Conservation (phyloP, 2,888 invertebrate genomes). For the Melanostoma mellinum region DNA sequence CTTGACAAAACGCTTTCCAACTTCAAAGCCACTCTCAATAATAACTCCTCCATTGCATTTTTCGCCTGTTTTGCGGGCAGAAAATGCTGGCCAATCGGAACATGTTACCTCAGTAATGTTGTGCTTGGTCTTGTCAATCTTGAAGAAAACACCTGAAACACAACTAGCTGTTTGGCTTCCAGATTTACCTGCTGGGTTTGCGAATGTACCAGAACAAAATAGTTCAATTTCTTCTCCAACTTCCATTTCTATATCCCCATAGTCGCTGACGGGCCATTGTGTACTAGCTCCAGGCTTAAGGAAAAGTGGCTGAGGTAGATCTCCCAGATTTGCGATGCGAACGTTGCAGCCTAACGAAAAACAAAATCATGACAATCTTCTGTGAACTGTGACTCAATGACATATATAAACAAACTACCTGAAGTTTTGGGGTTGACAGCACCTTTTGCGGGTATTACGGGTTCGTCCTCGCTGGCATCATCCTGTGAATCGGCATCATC, state of each 20-base stretch:
- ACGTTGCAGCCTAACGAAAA: conserved; percentile 46
- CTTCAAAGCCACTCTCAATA: conserved; percentile 44
- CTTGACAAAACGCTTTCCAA: conserved; percentile 76
- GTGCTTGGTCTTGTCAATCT: conserved; percentile 71
- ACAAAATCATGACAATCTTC: too few relatives aligned
- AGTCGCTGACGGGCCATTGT: conserved; percentile 77
- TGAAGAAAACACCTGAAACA: conserved; percentile 75
- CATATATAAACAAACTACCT: too few relatives aligned
- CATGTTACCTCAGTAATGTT: conserved; percentile 78
- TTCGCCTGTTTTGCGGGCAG: conserved; percentile 76
- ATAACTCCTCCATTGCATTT: conserved; percentile 76
- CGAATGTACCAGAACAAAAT: conserved; percentile 76
- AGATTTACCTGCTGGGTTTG: conserved; percentile 53
- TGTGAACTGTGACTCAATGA: too few relatives aligned
- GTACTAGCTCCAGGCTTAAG: conserved; percentile 80
- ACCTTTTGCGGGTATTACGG: too few relatives aligned
- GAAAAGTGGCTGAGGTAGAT: conserved; percentile 84
- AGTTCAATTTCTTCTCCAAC: conserved; percentile 77
- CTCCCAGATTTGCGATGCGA: conserved; percentile 75
- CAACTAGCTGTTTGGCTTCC: conserved; percentile 75
- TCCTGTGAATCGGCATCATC: too few relatives aligned
- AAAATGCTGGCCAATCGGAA: conserved; percentile 76
- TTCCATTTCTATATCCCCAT: conserved; percentile 77
- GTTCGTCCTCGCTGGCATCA: too few relatives aligned
- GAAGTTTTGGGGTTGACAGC: too few relatives aligned